Conservation (phyloP, 2,113 vertebrate species). For the Galbula dea region DNA sequence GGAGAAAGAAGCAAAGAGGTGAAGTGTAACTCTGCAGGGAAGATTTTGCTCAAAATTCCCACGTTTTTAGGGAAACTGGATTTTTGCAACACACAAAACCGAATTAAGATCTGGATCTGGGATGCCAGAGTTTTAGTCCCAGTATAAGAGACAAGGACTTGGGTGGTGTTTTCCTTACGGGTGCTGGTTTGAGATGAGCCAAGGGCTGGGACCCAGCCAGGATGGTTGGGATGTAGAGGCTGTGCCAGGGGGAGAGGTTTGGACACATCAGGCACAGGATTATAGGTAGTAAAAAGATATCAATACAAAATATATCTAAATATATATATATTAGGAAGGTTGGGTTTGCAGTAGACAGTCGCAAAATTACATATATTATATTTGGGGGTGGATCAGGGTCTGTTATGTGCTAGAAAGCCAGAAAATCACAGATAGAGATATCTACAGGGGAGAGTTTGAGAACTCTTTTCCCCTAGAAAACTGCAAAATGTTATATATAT, state of each 20-base stretch:
- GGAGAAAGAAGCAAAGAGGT: not conserved
- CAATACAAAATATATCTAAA: too few relatives aligned
- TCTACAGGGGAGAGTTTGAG: not conserved
- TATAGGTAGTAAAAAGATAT: too few relatives aligned
- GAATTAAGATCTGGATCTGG: not conserved
- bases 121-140: not conserved
- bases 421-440: not conserved
- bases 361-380: not conserved
- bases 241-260: not conserved
- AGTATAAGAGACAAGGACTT: not conserved
- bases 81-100: accelerated
- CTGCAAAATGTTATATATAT: not conserved
- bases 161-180: not conserved
- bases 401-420: not conserved
- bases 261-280: too few relatives aligned
- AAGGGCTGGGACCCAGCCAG: not conserved
- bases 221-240: not conserved
- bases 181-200: not conserved
- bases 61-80: accelerated
- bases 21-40: accelerated
- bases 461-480: not conserved
- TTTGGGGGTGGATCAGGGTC: too few relatives aligned
- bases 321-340: too few relatives aligned
- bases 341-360: not conserved
- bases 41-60: accelerated